A percentile compares a stretch with the other conserved stretches of the same genome.
Conservation (phyloP, 2,797 vertebrate species). For the Oophaga sylvatica region DNA sequence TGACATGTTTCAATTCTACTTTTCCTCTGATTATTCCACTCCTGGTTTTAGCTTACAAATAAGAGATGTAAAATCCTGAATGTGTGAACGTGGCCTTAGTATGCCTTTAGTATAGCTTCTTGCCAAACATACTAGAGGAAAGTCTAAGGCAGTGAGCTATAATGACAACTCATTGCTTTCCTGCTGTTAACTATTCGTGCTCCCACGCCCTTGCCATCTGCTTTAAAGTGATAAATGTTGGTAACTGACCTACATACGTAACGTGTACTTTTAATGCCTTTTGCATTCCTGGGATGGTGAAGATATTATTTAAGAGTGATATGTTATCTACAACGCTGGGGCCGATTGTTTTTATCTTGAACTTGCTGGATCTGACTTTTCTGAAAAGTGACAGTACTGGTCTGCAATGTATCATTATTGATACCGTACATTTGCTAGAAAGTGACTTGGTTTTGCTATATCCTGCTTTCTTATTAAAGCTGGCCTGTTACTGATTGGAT, state of each 20-base stretch:
- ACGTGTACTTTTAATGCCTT: not conserved
- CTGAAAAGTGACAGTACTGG: not conserved
- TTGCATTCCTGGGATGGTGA: not conserved
- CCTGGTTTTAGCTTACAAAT: too few species aligned
- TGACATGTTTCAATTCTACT: too few species aligned
- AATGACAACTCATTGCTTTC: not conserved
- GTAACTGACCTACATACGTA: constrained; percentile 14
- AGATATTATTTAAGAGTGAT: not conserved
- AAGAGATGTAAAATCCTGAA: too few species aligned
- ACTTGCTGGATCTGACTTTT: not conserved
- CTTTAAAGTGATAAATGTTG: constrained; percentile 28
- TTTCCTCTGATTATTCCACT: too few species aligned
- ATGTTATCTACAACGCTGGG: not conserved
- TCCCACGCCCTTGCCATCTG: constrained; percentile 26
- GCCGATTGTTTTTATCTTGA: not conserved
- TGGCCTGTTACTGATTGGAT: too few species aligned
- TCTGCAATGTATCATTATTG: not conserved
- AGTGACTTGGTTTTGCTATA: not conserved
- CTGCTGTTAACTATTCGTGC: not conserved
- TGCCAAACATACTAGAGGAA: not conserved
- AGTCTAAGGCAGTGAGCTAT: not conserved
- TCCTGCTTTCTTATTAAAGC: too few species aligned
- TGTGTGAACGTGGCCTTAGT: not conserved
- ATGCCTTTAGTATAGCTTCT: not conserved
- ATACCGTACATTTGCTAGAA: not conserved